Conservation (phyloP, 2,113 vertebrate species). For the Mus musculus region DNA sequence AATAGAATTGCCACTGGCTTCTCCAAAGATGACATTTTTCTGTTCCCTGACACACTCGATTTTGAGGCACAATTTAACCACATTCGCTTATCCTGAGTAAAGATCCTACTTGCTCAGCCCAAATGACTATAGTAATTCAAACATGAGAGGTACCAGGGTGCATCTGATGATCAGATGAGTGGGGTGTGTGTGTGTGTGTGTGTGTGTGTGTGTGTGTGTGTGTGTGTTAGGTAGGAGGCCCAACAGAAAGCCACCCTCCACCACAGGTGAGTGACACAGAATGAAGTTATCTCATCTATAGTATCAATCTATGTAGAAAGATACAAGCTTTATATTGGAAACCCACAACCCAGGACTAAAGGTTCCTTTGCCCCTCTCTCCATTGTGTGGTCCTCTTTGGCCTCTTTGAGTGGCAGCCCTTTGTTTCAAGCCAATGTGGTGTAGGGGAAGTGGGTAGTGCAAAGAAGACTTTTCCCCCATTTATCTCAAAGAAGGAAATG, state of each 20-base stretch:
- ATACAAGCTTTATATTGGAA: background rate
- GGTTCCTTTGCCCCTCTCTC: no score
- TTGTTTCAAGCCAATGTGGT: background rate
- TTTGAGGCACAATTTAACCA: background rate
- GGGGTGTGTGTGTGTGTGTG: no score
- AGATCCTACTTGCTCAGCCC: background rate
- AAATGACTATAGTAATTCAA: background rate
- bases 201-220: no score
- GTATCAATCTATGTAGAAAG: background rate
- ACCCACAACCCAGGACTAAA: background rate
- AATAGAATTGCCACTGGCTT: background rate
- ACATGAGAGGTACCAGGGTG: background rate
- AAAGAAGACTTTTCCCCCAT: background rate
- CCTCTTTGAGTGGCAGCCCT: background rate
- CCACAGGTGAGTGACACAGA: no score
- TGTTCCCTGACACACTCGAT: background rate
- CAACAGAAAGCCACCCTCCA: background rate
- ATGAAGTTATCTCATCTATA: background rate
- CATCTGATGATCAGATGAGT: background rate
- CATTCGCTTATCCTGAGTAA: background rate
- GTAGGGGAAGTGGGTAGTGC: background rate
- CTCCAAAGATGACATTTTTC: background rate
- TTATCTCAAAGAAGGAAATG: background rate
- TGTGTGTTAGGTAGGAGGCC: no score
- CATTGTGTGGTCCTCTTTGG: background rate